phyloP scores from a whole-genome alignment of 2,888 invertebrate species.

The Andrena fulva region DNA sequence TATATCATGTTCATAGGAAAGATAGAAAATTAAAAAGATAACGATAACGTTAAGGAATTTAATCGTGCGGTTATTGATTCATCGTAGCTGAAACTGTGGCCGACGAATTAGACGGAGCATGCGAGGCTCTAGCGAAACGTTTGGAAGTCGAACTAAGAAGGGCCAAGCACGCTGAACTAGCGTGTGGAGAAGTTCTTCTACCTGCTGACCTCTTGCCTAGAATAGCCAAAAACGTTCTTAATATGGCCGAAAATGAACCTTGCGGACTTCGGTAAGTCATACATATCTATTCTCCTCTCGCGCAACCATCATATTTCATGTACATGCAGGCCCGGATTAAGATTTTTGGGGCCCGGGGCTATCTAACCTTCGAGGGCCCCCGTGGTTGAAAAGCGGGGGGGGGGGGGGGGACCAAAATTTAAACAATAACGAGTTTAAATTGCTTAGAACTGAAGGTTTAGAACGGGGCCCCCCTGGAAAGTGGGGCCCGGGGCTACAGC shows the following conservation, averaged over 20 bases:
- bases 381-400: too few species aligned
- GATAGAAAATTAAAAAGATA: too few species aligned
- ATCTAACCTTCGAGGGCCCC: too few species aligned
- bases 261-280: slow-evolving; percentile 90
- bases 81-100: slow-evolving; percentile 84
- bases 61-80: slow-evolving; percentile 51
- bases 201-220: slow-evolving; percentile 93
- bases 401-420: too few species aligned
- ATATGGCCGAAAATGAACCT: slow-evolving; percentile 94
- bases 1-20: too few species aligned
- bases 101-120: slow-evolving; percentile 86
- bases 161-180: slow-evolving; percentile 92
- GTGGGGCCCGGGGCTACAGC: too few species aligned
- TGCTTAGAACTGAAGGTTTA: too few species aligned
- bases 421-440: too few species aligned
- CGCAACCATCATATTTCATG: not conserved
- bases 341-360: too few species aligned
- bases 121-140: slow-evolving; percentile 90
- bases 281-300: not conserved
- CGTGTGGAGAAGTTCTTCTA: slow-evolving; percentile 93
- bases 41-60: not conserved
- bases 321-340: too few species aligned
- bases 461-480: too few species aligned
- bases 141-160: slow-evolving; percentile 92
- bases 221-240: slow-evolving; percentile 92